A percentile compares a stretch with the other conserved stretches of the same genome.
Conservation (phyloP, 2,113 vertebrate genomes). For the mouse (Mus musculus) region GRCm39 chr5:77647501-77648000, state of each 20-base stretch:
- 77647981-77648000: not conserved
- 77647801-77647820: slow-evolving; percentile 37
- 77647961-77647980: not conserved
- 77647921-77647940: not conserved
- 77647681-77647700: slow-evolving; percentile 55
- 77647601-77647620: not conserved
- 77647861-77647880: not conserved
- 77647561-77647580: slow-evolving; percentile 41
- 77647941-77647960: not conserved
- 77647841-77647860: not conserved
- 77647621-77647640: slow-evolving; percentile 66
- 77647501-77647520: slow-evolving; percentile 73
- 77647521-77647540: slow-evolving; percentile 14
- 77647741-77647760: slow-evolving; percentile 46
- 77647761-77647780: slow-evolving; percentile 49
- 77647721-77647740: slow-evolving; percentile 36
- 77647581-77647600: slow-evolving; percentile 71
- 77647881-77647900: not conserved
- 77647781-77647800: slow-evolving; percentile 1
- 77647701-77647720: slow-evolving; percentile 30
- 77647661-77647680: slow-evolving; percentile 71
- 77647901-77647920: not conserved
- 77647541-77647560: slow-evolving; percentile 56
- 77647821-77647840: not conserved
- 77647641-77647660: slow-evolving; percentile 61